These are phyloP conservation scores for Entelurus aequoreus DNA, from an alignment of 2,113 vertebrate genomes.

Conservation along the genomic window DNA sequence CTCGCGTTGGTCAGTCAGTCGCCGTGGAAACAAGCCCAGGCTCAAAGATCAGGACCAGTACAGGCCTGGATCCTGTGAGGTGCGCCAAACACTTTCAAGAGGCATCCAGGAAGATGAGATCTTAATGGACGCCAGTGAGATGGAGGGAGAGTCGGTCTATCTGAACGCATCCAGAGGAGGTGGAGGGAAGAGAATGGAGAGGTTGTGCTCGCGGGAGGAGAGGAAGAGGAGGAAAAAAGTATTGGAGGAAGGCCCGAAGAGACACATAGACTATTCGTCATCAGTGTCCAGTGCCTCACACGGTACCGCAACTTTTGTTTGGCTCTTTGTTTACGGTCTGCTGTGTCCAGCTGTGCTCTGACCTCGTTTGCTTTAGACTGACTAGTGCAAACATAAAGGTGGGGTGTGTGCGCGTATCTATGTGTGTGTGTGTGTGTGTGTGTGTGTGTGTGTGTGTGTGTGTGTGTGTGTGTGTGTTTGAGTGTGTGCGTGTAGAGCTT, in stretches of 20 bases:
- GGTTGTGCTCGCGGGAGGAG: conserved; percentile 46
- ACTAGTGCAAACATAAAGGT: background rate
- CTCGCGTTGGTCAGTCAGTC: conserved; percentile 14
- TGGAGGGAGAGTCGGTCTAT: conserved; percentile 39
- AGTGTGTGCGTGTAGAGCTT: conserved; percentile 3
- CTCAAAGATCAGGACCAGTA: conserved; percentile 11
- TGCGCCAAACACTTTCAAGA: conserved; percentile 5
- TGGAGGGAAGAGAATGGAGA: conserved; percentile 38
- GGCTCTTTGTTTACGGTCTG: conserved; percentile 27
- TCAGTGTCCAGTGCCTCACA: conserved; percentile 31
- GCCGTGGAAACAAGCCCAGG: conserved; percentile 17
- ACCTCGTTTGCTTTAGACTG: conserved; percentile 46
- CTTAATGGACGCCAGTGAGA: conserved; percentile 40
- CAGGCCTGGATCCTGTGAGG: conserved; percentile 13
- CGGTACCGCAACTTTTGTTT: conserved; percentile 35
- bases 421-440: too few species aligned
- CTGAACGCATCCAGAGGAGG: conserved; percentile 34
- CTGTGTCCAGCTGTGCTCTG: conserved; percentile 49
- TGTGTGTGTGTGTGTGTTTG: too few species aligned
- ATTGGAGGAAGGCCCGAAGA: conserved; percentile 34
- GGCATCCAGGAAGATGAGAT: conserved; percentile 39
- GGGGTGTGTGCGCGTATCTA: too few species aligned
- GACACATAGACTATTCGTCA: conserved; percentile 21
- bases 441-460: too few species aligned
- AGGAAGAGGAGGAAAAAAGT: conserved; percentile 57